Evolutionary conservation across 2,888 invertebrate genomes (phyloP).

Genomic region (Euplagia quadripunctaria): DNA sequence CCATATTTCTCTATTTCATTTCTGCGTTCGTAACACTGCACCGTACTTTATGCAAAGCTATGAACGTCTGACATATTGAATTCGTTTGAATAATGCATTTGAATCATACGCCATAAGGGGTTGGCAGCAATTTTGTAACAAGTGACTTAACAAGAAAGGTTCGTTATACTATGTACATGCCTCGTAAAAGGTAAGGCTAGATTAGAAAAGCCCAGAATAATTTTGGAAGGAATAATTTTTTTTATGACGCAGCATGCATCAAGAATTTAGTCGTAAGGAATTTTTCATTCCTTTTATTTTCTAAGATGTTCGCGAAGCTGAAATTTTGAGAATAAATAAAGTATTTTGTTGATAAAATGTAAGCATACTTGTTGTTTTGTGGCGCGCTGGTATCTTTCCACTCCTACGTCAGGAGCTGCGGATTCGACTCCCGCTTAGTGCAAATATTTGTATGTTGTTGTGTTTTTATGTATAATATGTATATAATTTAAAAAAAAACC

Average conservation of each 20-base stretch:
- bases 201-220: background rate
- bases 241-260: background rate
- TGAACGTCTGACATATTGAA: background rate
- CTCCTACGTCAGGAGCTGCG: too few relatives aligned
- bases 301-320: background rate
- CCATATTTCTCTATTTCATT: background rate
- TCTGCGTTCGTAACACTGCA: background rate
- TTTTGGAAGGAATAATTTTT: background rate
- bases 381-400: too few relatives aligned
- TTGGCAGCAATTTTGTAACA: background rate
- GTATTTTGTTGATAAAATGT: background rate
- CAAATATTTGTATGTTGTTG: too few relatives aligned
- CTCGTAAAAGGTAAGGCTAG: background rate
- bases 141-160: too few relatives aligned
- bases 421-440: too few relatives aligned
- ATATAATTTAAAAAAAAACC: too few relatives aligned
- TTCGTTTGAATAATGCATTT: background rate
- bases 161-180: background rate
- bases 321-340: background rate
- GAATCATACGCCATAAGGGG: background rate
- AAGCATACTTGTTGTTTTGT: background rate
- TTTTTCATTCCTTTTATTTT: background rate
- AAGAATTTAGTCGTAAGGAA: background rate
- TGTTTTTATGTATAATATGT: too few relatives aligned
- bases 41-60: background rate